These are phyloP conservation scores for Psittacara wagleri DNA, from an alignment of 2,113 vertebrate genomes.

Conservation along the genomic window DNA sequence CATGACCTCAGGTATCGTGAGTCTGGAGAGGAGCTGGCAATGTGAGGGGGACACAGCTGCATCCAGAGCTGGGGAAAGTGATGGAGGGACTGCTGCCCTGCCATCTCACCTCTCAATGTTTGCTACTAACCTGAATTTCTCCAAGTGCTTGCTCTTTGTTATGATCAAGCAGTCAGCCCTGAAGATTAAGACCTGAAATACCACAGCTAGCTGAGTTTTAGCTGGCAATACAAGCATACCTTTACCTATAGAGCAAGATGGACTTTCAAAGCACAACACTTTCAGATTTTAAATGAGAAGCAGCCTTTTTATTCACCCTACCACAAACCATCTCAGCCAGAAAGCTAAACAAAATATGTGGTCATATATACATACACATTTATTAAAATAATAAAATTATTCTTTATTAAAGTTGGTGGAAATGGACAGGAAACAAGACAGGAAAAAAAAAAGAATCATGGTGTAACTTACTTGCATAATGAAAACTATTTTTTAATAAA, in stretches of 20 bases:
- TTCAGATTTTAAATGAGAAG: not conserved
- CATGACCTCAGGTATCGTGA: fast-evolving
- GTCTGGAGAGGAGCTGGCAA: not conserved
- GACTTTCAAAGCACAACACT: fast-evolving
- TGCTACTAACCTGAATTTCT: not conserved
- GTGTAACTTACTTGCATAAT: not conserved
- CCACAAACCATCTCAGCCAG: not conserved
- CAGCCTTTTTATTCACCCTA: not conserved
- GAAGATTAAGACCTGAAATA: not conserved
- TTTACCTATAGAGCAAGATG: not conserved
- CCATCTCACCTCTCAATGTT: not conserved
- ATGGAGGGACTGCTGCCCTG: not conserved
- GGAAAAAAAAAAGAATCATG: not conserved
- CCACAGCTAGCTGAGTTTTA: not conserved
- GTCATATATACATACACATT: not conserved
- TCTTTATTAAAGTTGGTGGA: not conserved
- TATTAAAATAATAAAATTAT: not conserved
- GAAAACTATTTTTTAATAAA: not conserved
- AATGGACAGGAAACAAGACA: not conserved
- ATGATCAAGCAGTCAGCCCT: not conserved
- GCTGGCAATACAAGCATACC: not conserved
- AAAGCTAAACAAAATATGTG: not conserved
- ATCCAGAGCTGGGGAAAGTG: not conserved
- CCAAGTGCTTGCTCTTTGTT: not conserved
- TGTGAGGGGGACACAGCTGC: fast-evolving